Conservation (phyloP, 2,888 invertebrate genomes). For the Papilio demoleus region DNA sequence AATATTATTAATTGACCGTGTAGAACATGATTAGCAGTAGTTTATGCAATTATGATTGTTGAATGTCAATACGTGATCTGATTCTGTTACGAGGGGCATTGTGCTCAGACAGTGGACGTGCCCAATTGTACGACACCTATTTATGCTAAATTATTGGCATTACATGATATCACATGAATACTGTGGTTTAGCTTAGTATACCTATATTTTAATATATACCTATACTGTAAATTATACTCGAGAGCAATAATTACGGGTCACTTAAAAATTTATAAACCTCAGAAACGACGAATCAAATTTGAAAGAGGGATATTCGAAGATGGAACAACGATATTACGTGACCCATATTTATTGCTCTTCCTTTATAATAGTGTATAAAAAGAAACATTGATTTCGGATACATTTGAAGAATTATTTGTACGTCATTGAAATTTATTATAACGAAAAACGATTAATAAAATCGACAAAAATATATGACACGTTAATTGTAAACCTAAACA, state of each 20-base stretch:
- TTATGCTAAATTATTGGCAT: conserved; percentile 4
- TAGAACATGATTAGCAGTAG: conserved; percentile 25
- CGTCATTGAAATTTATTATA: too few relatives aligned
- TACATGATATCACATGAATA: neutral
- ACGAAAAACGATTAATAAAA: neutral
- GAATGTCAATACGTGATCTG: conserved; percentile 36
- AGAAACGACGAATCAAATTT: too few relatives aligned
- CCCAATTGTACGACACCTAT: conserved; percentile 2
- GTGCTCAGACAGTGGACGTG: conserved; percentile 16
- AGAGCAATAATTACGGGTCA: too few relatives aligned
- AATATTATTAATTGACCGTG: conserved; percentile 22
- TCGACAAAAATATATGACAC: neutral
- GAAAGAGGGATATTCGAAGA: too few relatives aligned
- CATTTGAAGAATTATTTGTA: too few relatives aligned
- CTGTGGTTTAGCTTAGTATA: neutral
- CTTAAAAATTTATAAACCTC: too few relatives aligned
- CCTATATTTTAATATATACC: neutral
- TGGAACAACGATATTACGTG: too few relatives aligned
- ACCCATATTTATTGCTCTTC: too few relatives aligned
- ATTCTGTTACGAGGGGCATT: conserved; percentile 19
- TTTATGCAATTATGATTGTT: conserved; percentile 37
- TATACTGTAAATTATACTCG: too few relatives aligned
- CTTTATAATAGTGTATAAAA: too few relatives aligned
- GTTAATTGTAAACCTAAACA: neutral
- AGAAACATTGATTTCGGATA: too few relatives aligned